Percentiles rank a stretch among this genome's conserved stretches.
Conservation (phyloP, 2,888 invertebrate species). For the Amorpha juglandis region DNA sequence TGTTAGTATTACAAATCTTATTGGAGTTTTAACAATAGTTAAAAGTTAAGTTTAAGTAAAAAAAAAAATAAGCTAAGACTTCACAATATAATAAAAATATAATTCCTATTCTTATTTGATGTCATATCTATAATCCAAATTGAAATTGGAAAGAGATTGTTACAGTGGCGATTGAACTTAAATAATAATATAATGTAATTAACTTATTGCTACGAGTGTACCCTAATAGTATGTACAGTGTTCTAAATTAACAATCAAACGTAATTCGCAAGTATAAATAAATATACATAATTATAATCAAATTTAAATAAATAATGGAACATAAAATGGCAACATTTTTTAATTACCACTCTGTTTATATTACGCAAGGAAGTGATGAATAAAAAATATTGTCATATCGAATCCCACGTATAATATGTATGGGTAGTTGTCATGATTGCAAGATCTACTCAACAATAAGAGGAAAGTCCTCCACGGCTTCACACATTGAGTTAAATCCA, state of each 20-base stretch:
- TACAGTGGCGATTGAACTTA: too few relatives aligned
- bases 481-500: constrained; percentile 84
- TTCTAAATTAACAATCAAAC: constrained; percentile 3
- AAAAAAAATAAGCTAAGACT: too few relatives aligned
- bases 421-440: constrained; percentile 10
- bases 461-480: constrained; percentile 80
- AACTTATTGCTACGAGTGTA: constrained; percentile 15
- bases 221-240: not conserved
- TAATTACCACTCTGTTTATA: not conserved
- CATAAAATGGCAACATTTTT: not conserved
- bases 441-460: constrained; percentile 66
- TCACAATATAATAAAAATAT: too few relatives aligned
- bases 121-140: too few relatives aligned
- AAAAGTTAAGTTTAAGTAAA: too few relatives aligned
- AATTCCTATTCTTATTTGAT: too few relatives aligned
- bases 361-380: too few relatives aligned
- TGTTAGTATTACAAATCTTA: too few relatives aligned
- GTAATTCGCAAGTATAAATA: constrained; percentile 1
- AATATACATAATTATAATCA: not conserved
- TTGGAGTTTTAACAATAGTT: too few relatives aligned
- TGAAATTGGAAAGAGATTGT: too few relatives aligned
- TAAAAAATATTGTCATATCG: not conserved
- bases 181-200: not conserved
- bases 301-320: too few relatives aligned
- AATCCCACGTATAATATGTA: not conserved